Evolutionary conservation across 2,888 invertebrate species (phyloP), one percentile per base, ranked within the genome.

Genomic region (Helobdella robusta): DNA sequence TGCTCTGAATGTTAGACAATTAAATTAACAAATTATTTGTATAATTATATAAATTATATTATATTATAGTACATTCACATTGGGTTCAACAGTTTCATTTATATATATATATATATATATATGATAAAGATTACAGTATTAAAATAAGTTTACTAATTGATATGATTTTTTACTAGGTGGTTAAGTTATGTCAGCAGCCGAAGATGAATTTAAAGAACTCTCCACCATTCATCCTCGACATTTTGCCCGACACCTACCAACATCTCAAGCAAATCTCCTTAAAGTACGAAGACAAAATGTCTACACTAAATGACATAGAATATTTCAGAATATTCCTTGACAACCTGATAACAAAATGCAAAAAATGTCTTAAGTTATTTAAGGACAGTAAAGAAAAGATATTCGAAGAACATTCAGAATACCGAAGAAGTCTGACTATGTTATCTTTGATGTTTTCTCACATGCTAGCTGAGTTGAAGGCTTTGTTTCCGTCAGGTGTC

Each of bases 161-260:
- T 40, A n/a, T 15, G 11, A n/a, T 40, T 40, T 15, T 40, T 40
- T 11, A 15, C 44, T 20, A 62, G 62, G 62, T 62, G 3, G 95
- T 98, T 65, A 97, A 95, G 83, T 82, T 93, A 77, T 98, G 97
- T 83, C 97, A 97, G 82, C 94, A 97, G 81, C 91, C 92, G 73
- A 88, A 91, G 79, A 94, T 97, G 93, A 97, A 95, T 82, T 84
- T 98, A 75, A 95, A 98, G 83, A 98, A 98, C 80, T 94, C 94
- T 76, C 98, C 98, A 66, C 98, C 98, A 68, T 99, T 97, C 82
- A 97, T 98, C 77, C 83, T 98, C 78, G 98, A 98, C 82, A 98
- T 98, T 81, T 83, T 99, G 75, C 97, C 97, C 70, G 98, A 98
- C 82, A 98, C 95, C 75, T 97, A 97, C 84, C 94, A 97, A 82